phyloP scores from a whole-genome alignment of 2,888 invertebrate genomes.

The Caprella mutica region DNA sequence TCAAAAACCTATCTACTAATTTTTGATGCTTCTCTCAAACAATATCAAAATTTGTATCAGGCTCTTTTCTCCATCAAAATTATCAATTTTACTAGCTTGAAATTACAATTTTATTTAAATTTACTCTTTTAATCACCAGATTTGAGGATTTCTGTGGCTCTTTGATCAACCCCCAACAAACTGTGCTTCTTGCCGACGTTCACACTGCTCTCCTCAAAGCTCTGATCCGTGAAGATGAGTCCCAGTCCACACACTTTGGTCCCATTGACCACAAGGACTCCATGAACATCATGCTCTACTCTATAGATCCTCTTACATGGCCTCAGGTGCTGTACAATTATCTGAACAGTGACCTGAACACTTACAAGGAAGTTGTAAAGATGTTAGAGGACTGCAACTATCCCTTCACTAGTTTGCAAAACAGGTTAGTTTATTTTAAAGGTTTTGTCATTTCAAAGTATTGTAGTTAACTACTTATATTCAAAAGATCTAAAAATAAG shows the following conservation, averaged over 20 bases:
- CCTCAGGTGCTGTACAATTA: conserved; percentile 81
- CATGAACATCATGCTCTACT: conserved; percentile 81
- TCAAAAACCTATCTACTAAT: too few relatives aligned
- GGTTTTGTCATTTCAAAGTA: too few relatives aligned
- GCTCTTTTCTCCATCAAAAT: too few relatives aligned
- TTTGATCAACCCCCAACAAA: conserved; percentile 80
- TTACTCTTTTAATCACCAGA: too few relatives aligned
- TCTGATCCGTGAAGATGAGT: conserved; percentile 80
- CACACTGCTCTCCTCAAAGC: conserved; percentile 89
- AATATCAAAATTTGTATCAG: too few relatives aligned
- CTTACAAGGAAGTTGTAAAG: conserved; percentile 40
- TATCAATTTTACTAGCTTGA: too few relatives aligned
- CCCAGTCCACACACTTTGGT: conserved; percentile 88
- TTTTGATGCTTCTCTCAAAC: too few relatives aligned
- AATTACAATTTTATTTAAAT: too few relatives aligned
- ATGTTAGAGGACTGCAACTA: conserved; percentile 42
- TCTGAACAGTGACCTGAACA: conserved; percentile 68
- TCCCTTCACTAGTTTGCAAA: conserved; percentile 57
- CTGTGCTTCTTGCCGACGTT: conserved; percentile 77
- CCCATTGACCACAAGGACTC: conserved; percentile 95
- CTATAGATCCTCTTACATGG: conserved; percentile 93
- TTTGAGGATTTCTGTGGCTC: conserved; percentile 96
- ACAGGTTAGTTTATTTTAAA: conserved; percentile 17
- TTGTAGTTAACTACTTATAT: too few relatives aligned
- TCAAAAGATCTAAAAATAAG: too few relatives aligned